Evolutionary conservation across 2,797 vertebrate species (phyloP).

Genomic region (Xyrichtys novacula): DNA sequence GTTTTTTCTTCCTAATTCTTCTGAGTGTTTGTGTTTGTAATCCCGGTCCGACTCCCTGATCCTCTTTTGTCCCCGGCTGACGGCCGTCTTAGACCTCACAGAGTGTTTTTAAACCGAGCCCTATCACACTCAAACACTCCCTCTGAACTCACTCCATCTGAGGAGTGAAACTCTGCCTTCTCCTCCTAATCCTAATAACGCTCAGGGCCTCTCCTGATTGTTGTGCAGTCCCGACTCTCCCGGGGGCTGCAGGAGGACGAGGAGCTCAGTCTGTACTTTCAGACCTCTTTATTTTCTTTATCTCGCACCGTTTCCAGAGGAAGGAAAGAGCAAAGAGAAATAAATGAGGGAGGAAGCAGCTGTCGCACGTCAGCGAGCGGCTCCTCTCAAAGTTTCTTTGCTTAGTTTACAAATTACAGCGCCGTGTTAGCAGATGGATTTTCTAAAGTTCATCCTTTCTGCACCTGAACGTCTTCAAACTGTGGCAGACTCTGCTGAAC

Average conservation of each 20-base stretch:
- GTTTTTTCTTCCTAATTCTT: no score
- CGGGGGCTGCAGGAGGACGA: not conserved
- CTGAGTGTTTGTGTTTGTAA: not conserved
- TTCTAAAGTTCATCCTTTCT: conserved; percentile 2
- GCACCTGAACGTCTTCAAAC: not conserved
- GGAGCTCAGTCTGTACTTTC: conserved; percentile 6
- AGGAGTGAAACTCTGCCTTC: not conserved
- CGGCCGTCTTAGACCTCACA: not conserved
- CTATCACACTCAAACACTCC: conserved; percentile 33
- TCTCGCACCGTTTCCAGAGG: not conserved
- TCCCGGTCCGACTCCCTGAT: not conserved
- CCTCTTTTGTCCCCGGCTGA: not conserved
- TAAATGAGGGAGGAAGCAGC: conserved; percentile 4
- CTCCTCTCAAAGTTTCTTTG: not conserved
- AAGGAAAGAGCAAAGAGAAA: not conserved
- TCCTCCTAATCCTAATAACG: conserved; percentile 13
- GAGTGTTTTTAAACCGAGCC: not conserved
- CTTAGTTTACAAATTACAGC: conserved; percentile 3
- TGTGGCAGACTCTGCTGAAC: conserved; percentile 24
- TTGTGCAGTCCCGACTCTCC: conserved; percentile 17
- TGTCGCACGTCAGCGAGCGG: not conserved
- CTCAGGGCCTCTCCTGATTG: conserved; percentile 35
- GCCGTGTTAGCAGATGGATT: conserved; percentile 7
- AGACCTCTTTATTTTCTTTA: conserved; percentile 18
- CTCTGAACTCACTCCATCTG: not conserved